These are phyloP conservation scores for Kryphioiulus occultus DNA, from an alignment of 2,888 invertebrate genomes.

Conservation along the genomic window DNA sequence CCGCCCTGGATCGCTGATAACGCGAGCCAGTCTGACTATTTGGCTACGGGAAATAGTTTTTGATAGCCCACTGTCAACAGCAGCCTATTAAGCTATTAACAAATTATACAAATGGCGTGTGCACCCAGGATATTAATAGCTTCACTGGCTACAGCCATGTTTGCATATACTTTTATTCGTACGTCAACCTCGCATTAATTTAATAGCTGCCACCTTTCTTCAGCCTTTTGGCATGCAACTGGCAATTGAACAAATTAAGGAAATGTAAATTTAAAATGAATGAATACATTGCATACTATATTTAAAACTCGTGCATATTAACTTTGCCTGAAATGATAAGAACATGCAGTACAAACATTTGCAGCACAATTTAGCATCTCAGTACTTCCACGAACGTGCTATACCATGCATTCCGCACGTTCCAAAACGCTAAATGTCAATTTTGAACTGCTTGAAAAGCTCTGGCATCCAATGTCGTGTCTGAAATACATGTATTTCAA, in stretches of 20 bases:
- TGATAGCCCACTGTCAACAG: not conserved
- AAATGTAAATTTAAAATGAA: not conserved
- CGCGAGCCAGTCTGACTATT: not conserved
- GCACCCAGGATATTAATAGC: not conserved
- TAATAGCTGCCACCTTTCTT: not conserved
- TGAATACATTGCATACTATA: too few species aligned
- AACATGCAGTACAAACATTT: too few species aligned
- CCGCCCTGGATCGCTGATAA: not conserved
- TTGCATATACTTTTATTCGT: not conserved
- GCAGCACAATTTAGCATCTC: too few species aligned
- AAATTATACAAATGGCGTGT: constrained; percentile 23
- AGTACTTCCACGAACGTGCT: too few species aligned
- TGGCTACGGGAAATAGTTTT: not conserved
- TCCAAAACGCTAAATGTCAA: too few species aligned
- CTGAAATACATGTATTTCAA: not conserved
- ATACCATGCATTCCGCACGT: too few species aligned
- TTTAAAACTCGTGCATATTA: not conserved
- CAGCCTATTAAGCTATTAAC: constrained; percentile 1
- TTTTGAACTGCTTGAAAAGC: too few species aligned
- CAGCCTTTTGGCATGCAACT: not conserved
- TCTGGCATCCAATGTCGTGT: too few species aligned
- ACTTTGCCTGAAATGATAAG: too few species aligned
- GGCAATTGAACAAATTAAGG: not conserved
- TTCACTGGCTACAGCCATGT: not conserved
- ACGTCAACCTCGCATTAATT: not conserved